Percentiles rank a stretch among this genome's conserved stretches.
phyloP scores from a whole-genome alignment of 2,113 vertebrate genomes.

The Neomonachus schauinslandi region DNA sequence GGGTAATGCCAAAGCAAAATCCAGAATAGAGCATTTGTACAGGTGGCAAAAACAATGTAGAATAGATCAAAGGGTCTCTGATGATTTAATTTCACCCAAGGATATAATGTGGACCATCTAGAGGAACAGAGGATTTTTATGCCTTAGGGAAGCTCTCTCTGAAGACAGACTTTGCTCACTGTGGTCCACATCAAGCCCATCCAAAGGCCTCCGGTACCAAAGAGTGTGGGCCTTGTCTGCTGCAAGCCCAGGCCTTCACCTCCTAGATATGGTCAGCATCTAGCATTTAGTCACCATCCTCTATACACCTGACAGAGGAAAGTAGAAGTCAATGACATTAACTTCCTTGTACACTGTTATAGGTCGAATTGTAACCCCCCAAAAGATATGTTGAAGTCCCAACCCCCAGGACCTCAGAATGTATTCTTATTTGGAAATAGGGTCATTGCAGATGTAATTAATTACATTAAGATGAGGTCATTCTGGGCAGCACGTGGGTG shows the following conservation, averaged over 20 bases:
- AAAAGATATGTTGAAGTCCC: not conserved
- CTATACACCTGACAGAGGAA: not conserved
- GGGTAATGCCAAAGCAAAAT: not conserved
- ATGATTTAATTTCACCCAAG: not conserved
- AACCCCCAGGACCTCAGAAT: not conserved
- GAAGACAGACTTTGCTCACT: not conserved
- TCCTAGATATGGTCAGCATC: not conserved
- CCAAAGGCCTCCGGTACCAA: not conserved
- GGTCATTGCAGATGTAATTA: not conserved
- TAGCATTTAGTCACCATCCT: not conserved
- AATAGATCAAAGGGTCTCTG: not conserved
- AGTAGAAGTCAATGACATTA: not conserved
- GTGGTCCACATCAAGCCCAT: not conserved
- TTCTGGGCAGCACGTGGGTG: not conserved
- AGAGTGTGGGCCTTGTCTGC: not conserved
- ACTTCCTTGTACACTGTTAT: not conserved
- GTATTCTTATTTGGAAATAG: not conserved
- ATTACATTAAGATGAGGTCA: constrained; percentile 18
- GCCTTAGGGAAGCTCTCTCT: not conserved
- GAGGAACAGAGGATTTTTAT: not conserved
- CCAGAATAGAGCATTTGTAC: not conserved
- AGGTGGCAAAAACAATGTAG: not conserved
- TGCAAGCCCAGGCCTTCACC: not conserved
- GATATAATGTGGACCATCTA: not conserved
- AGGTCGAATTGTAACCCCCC: not conserved